Conservation (phyloP, 2,113 vertebrate species). For the Syrmaticus mikado region DNA sequence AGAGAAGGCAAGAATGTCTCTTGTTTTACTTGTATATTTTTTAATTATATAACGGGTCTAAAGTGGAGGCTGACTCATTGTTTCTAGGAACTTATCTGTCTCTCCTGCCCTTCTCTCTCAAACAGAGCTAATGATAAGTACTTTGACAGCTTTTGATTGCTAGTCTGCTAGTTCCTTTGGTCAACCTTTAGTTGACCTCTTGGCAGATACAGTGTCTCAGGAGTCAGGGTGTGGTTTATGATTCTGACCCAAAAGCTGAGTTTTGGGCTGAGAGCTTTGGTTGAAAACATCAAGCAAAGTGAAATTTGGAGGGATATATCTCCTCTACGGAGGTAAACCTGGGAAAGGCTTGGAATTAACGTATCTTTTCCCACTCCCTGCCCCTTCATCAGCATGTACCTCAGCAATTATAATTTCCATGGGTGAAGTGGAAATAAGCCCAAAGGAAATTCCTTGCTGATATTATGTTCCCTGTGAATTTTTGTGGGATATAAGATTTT, state of each 20-base stretch:
- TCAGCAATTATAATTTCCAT: not conserved
- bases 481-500: constrained; percentile 12
- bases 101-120: not conserved
- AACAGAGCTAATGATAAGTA: not conserved
- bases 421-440: constrained; percentile 14
- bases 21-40: not conserved
- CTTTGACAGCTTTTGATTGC: not conserved
- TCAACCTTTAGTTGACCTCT: not conserved
- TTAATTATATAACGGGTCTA: not conserved
- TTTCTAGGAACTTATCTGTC: not conserved
- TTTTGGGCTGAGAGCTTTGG: not conserved
- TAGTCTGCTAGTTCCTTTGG: not conserved
- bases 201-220: not conserved
- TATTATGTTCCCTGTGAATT: not conserved
- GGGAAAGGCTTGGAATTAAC: not conserved
- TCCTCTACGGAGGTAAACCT: not conserved
- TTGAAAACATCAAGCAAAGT: not conserved
- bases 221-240: not conserved
- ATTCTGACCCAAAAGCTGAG: constrained; percentile 9
- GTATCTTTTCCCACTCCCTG: not conserved
- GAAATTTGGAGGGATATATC: not conserved
- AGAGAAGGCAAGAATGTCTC: not conserved
- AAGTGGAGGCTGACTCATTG: constrained; percentile 17
- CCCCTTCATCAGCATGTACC: not conserved
- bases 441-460: constrained; percentile 14